Evolutionary conservation across 1,140 invertebrate genomes (phyloP).

Genomic region (Uloborus diversus): DNA sequence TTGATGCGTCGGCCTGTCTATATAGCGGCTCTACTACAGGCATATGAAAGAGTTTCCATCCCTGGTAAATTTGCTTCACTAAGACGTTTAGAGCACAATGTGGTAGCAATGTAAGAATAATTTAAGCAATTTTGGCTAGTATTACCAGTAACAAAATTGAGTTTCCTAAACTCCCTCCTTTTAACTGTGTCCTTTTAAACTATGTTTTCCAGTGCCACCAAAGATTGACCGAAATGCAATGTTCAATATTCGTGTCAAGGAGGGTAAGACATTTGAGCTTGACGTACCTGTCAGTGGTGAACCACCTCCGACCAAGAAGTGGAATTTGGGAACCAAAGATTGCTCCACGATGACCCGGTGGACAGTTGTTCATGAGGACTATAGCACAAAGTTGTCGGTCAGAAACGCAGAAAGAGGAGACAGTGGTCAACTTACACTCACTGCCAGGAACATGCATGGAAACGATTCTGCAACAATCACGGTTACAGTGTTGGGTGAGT

Average conservation of each 20-base stretch:
- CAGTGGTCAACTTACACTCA: slow-evolving; percentile 77
- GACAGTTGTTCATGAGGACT: slow-evolving; percentile 84
- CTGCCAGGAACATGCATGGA: slow-evolving; percentile 91
- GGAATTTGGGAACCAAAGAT: slow-evolving; percentile 83
- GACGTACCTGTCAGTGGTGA: slow-evolving; percentile 94
- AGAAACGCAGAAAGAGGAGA: slow-evolving; percentile 89
- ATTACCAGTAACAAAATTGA: no score
- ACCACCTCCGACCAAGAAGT: slow-evolving; percentile 92
- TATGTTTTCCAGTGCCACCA: slow-evolving; percentile 77
- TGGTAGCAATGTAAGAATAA: no score
- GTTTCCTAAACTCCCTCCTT: no score
- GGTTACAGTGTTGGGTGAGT: slow-evolving; percentile 81
- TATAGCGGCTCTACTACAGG: no score
- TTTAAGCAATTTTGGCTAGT: no score
- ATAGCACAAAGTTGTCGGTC: slow-evolving; percentile 86
- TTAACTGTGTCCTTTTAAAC: no score
- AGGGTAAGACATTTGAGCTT: slow-evolving; percentile 92
- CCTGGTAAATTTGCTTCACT: no score
- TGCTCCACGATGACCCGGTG: slow-evolving; percentile 83
- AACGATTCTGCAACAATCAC: slow-evolving; percentile 86
- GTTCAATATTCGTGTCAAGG: slow-evolving; percentile 89
- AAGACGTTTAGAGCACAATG: no score
- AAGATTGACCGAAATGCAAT: slow-evolving; percentile 94
- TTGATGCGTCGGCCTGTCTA: no score
- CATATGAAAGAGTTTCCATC: no score